A percentile compares a stretch with the other conserved stretches of the same genome.
Conservation (phyloP, 1,140 invertebrate genomes). For the Hylaeus anthracinus region DNA sequence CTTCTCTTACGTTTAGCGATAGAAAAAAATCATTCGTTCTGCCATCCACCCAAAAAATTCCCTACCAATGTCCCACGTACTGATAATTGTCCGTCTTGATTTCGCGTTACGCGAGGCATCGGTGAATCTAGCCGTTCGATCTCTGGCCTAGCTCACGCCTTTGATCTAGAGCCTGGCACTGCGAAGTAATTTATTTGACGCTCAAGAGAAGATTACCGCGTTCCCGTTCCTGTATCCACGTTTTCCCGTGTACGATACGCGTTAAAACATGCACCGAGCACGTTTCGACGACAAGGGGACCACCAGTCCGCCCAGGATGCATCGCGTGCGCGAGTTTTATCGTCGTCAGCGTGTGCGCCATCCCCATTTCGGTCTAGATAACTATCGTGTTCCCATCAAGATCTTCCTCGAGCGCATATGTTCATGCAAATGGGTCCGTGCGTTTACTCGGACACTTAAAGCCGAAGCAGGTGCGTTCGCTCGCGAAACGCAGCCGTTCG, state of each 20-base stretch:
- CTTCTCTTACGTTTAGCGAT: no score
- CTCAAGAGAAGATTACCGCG: no score
- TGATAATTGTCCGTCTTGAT: no score
- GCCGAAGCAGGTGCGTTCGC: conserved; percentile 47
- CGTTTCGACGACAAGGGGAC: conserved; percentile 4
- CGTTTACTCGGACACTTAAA: conserved; percentile 31
- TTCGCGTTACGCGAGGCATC: no score
- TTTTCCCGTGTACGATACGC: neutral
- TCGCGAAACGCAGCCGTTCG: conserved; percentile 7
- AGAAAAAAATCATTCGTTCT: no score
- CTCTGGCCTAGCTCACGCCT: no score
- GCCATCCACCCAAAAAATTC: no score
- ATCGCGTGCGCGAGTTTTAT: conserved; percentile 32
- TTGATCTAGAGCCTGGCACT: no score
- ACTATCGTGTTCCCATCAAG: conserved; percentile 52
- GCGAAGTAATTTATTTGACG: no score
- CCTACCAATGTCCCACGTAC: no score
- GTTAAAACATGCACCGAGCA: neutral
- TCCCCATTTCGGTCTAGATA: conserved; percentile 40
- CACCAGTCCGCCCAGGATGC: conserved; percentile 8
- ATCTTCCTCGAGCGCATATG: conserved; percentile 31
- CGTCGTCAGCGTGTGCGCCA: conserved; percentile 25
- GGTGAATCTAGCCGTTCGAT: no score
- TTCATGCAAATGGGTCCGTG: conserved; percentile 44
- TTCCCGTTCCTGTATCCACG: neutral